Conservation (phyloP, 2,888 invertebrate species). For the Amphipyra berbera region DNA sequence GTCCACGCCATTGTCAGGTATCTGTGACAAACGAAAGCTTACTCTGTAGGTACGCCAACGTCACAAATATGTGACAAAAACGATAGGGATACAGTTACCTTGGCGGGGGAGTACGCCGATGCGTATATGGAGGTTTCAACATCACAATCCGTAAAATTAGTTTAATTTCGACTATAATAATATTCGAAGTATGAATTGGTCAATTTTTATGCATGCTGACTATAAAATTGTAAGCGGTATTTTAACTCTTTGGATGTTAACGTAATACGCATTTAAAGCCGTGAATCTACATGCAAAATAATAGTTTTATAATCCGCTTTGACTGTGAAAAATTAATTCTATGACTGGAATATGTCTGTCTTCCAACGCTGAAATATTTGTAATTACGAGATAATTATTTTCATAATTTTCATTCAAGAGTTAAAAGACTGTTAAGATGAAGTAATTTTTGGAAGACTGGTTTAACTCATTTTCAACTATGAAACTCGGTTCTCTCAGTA, state of each 20-base stretch:
- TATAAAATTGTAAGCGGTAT: constrained; percentile 46
- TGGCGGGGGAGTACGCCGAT: no score
- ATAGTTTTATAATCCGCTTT: constrained; percentile 21
- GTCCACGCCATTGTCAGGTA: no score
- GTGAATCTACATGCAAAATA: constrained; percentile 14
- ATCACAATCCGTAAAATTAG: constrained; percentile 11
- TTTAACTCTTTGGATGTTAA: constrained; percentile 53
- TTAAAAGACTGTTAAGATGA: constrained; percentile 52
- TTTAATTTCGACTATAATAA: constrained; percentile 20
- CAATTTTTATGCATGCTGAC: constrained; percentile 48
- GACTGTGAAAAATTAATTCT: constrained; percentile 10
- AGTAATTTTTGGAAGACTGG: constrained; percentile 36
- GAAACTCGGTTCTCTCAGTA: no score
- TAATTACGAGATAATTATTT: constrained; percentile 22
- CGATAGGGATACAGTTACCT: no score
- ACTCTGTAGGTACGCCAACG: no score
- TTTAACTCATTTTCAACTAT: no score
- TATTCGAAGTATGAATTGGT: constrained; percentile 37
- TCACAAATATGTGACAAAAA: no score
- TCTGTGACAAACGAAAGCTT: no score
- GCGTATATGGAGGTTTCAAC: neutral
- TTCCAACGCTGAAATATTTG: constrained; percentile 21
- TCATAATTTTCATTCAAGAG: constrained; percentile 44
- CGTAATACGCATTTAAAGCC: constrained; percentile 10
- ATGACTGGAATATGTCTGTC: constrained; percentile 16